A percentile compares a stretch with the other conserved stretches of the same genome.
Conservation (phyloP, 2,113 vertebrate species). For the Echinops telfairi region DNA sequence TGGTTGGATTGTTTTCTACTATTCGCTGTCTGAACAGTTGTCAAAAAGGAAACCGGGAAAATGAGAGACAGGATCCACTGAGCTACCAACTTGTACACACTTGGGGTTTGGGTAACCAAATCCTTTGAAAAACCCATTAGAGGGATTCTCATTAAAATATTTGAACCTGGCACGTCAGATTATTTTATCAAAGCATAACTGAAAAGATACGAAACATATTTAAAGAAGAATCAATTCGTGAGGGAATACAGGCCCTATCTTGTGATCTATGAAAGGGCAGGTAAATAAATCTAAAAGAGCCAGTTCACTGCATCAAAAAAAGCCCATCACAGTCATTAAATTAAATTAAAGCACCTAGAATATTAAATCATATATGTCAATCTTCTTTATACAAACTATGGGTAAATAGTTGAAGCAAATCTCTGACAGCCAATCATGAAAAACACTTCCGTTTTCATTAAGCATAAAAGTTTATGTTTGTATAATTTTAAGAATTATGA, state of each 20-base stretch:
- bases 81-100: not conserved
- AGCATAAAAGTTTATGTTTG: not conserved
- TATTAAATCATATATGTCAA: slow-evolving; percentile 45
- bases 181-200: not conserved
- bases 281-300: slow-evolving; percentile 57
- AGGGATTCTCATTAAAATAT: slow-evolving; percentile 28
- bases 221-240: slow-evolving; percentile 31
- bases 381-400: slow-evolving; percentile 38
- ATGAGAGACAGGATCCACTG: not conserved
- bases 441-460: not conserved
- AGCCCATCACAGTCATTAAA: slow-evolving; percentile 2
- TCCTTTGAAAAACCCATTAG: slow-evolving; percentile 44
- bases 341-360: slow-evolving; percentile 74
- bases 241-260: slow-evolving; percentile 10
- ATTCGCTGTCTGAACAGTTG: slow-evolving; percentile 8
- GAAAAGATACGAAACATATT: slow-evolving; percentile 24
- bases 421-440: not conserved
- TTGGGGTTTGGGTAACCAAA: not conserved
- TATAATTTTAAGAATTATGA: not conserved
- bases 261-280: slow-evolving; percentile 39
- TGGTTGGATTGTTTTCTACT: not conserved
- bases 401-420: slow-evolving; percentile 70
- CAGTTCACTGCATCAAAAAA: not conserved
- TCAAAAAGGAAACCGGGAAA: slow-evolving; percentile 1
- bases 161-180: not conserved